Evolutionary conservation across 2,113 vertebrate genomes (phyloP).

Genomic region (Stegostoma tigrinum): DNA sequence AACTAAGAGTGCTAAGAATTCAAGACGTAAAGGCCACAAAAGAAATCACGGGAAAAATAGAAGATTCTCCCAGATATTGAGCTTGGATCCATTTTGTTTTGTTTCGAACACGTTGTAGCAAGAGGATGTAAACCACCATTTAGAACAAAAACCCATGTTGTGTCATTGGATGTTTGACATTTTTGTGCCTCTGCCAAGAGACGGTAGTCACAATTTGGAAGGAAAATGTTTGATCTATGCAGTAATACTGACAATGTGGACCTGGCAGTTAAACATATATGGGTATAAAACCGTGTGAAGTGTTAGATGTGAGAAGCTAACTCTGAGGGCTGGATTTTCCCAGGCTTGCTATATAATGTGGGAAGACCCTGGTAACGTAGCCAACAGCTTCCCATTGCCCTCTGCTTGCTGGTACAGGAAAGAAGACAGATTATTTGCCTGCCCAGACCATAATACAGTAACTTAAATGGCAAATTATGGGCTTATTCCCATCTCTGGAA

Average conservation of each 20-base stretch:
- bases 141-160: not conserved
- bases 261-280: not conserved
- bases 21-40: not conserved
- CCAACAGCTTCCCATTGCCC: too few relatives aligned
- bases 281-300: not conserved
- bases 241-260: not conserved
- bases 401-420: too few relatives aligned
- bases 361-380: too few relatives aligned
- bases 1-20: too few relatives aligned
- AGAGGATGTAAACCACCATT: not conserved
- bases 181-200: not conserved
- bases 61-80: not conserved
- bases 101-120: not conserved
- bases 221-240: not conserved
- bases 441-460: too few relatives aligned
- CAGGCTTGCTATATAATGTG: too few relatives aligned
- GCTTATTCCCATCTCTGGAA: too few relatives aligned
- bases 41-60: not conserved
- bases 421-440: too few relatives aligned
- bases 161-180: not conserved
- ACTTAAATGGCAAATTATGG: too few relatives aligned
- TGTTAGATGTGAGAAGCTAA: not conserved
- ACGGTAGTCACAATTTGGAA: not conserved
- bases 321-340: not conserved
- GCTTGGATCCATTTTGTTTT: not conserved